Evolutionary conservation across 2,797 vertebrate genomes (phyloP).

Genomic region (Eleutherodactylus coqui): DNA sequence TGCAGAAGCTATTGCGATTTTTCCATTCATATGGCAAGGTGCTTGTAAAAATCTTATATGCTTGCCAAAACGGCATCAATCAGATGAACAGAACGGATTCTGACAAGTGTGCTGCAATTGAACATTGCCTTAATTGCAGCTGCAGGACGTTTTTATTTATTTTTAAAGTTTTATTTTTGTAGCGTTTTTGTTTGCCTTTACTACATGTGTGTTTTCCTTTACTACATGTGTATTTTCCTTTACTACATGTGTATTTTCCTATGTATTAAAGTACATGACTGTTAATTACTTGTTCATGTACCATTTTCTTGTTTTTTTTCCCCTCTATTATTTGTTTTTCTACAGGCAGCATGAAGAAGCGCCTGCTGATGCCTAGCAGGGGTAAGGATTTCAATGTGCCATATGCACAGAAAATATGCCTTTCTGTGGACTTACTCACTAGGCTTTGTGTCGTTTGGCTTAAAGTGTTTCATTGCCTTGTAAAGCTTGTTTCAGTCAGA

Average conservation of each 20-base stretch:
- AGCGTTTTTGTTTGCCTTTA: not conserved
- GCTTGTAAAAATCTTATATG: no score
- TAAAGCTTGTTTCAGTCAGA: not conserved
- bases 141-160: no score
- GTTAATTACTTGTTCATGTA: constrained; percentile 72
- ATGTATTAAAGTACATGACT: constrained; percentile 60
- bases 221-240: not conserved
- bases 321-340: constrained; percentile 71
- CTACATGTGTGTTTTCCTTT: not conserved
- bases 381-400: constrained; percentile 76
- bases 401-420: constrained; percentile 65
- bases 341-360: constrained; percentile 84
- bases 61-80: no score
- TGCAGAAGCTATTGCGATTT: no score
- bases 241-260: not conserved
- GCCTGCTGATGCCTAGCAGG: constrained; percentile 84
- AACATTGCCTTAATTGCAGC: no score
- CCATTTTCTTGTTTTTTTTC: constrained; percentile 71
- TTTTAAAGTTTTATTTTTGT: no score
- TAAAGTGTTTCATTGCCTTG: constrained; percentile 61
- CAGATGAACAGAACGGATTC: no score
- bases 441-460: constrained; percentile 68
- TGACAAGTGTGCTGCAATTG: no score
- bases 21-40: no score
- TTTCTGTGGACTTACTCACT: constrained; percentile 7